Evolutionary conservation across 2,113 vertebrate species (phyloP).

Genomic region (Maccullochella peelii): DNA sequence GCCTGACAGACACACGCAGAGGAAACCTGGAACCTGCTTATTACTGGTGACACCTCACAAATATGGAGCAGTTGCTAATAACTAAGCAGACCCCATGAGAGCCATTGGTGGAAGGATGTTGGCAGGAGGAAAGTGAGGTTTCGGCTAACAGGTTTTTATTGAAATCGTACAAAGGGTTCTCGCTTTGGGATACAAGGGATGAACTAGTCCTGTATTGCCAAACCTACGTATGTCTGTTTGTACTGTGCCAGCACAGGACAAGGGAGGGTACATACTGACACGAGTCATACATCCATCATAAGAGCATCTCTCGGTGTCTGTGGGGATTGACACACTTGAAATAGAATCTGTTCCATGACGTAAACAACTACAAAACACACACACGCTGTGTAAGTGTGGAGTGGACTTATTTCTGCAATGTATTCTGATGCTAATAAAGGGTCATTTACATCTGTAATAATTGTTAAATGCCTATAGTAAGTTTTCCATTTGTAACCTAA

Average conservation of each 20-base stretch:
- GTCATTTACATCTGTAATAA: not conserved
- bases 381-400: too few species aligned
- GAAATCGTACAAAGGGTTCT: slow-evolving; percentile 47
- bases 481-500: not conserved
- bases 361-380: not conserved
- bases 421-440: not conserved
- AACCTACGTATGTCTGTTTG: not conserved
- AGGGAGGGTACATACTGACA: not conserved
- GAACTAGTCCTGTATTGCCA: not conserved
- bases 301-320: not conserved
- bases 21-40: slow-evolving; percentile 62
- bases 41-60: slow-evolving; percentile 76
- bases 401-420: not conserved
- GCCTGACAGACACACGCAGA: slow-evolving; percentile 63
- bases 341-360: not conserved
- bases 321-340: not conserved
- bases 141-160: slow-evolving; percentile 56
- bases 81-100: slow-evolving; percentile 61
- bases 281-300: not conserved
- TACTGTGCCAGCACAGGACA: not conserved
- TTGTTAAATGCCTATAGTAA: not conserved
- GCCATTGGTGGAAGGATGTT: slow-evolving; percentile 53
- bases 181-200: slow-evolving; percentile 1
- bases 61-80: slow-evolving; percentile 70
- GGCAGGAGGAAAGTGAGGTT: slow-evolving; percentile 32